phyloP scores from a whole-genome alignment of 1,140 invertebrate species.

The Samia ricini region DNA sequence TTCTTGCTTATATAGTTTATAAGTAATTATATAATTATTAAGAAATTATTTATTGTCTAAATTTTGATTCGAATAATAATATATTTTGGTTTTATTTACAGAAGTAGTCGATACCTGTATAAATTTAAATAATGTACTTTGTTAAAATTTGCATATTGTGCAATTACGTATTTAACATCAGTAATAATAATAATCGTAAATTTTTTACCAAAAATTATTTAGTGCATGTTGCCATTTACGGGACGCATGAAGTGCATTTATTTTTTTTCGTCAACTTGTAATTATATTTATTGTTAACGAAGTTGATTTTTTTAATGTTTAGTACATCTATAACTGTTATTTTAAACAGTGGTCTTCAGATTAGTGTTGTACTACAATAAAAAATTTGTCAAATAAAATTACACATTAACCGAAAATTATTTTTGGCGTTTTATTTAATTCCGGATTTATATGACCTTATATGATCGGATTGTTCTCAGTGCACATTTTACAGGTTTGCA shows the following conservation, averaged over 20 bases:
- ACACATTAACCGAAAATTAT: no score
- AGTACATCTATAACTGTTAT: no score
- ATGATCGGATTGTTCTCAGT: no score
- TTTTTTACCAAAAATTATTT: conserved; percentile 48
- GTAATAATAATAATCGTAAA: conserved; percentile 38
- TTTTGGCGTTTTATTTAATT: no score
- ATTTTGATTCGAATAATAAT: neutral
- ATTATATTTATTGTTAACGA: conserved; percentile 42
- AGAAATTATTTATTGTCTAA: neutral
- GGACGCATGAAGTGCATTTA: conserved; percentile 64
- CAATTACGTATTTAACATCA: conserved; percentile 34
- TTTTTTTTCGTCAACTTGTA: conserved; percentile 59
- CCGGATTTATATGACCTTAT: no score
- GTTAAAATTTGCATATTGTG: conserved; percentile 19
- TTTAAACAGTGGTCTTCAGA: no score
- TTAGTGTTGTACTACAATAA: no score
- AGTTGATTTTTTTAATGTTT: conserved; percentile 52
- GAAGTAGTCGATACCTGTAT: neutral
- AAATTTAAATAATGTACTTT: neutral
- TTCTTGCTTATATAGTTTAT: neutral
- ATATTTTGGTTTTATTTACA: neutral
- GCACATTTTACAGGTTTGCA: no score
- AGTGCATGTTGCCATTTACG: conserved; percentile 58
- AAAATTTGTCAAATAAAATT: no score
- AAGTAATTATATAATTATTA: neutral